phyloP scores from a whole-genome alignment of 2,113 vertebrate genomes.

The Ceyx melanurus region DNA sequence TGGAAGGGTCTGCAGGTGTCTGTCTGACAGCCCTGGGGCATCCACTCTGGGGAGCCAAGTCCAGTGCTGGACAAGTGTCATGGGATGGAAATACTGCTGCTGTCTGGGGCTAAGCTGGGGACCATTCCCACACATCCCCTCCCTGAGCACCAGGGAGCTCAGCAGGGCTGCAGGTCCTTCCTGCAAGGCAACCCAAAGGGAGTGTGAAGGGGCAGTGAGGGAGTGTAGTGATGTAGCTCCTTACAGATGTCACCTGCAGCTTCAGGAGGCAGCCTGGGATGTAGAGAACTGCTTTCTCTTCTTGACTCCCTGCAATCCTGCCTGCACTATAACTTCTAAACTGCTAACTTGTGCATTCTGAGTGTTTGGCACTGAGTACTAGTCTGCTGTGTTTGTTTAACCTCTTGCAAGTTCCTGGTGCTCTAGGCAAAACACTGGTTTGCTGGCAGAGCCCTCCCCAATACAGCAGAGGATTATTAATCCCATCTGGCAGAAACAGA shows the following conservation, averaged over 20 bases:
- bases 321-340: slow-evolving; percentile 35
- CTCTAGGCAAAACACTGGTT: not conserved
- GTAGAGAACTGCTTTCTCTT: not conserved
- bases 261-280: not conserved
- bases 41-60: not conserved
- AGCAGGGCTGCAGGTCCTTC: not conserved
- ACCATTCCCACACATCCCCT: fast-evolving
- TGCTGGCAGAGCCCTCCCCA: not conserved
- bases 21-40: not conserved
- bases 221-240: not conserved
- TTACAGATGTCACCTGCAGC: fast-evolving
- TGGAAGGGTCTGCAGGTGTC: not conserved
- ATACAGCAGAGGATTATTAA: not conserved
- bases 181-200: not conserved
- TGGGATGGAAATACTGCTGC: not conserved
- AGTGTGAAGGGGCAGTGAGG: not conserved
- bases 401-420: not conserved
- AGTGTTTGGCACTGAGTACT: slow-evolving; percentile 24
- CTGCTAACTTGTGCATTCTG: slow-evolving; percentile 10
- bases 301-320: not conserved
- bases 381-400: slow-evolving; percentile 5
- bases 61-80: not conserved
- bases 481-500: not conserved
- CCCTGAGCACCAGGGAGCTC: not conserved
- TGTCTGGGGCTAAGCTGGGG: not conserved